Evolutionary conservation across 2,888 invertebrate species (phyloP).

Genomic region (Theristus sp.): DNA sequence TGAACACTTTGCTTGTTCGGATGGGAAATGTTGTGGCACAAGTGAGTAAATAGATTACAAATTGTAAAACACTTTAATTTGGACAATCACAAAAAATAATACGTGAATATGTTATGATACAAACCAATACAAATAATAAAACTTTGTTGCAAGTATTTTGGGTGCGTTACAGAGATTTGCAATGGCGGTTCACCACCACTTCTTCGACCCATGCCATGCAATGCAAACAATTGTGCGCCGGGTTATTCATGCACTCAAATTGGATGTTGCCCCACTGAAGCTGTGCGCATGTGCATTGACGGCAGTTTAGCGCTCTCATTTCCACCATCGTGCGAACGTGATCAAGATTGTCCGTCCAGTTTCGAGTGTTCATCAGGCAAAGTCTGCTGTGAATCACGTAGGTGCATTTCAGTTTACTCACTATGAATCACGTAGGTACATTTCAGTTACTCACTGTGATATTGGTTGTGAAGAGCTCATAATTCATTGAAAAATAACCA

Average conservation of each 20-base stretch:
- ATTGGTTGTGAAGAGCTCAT: too few relatives aligned
- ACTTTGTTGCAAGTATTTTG: not conserved
- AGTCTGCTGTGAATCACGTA: not conserved
- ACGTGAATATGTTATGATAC: too few relatives aligned
- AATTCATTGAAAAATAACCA: not conserved
- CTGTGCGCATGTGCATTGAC: not conserved
- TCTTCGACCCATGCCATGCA: not conserved
- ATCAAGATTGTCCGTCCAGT: not conserved
- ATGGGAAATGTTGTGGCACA: not conserved
- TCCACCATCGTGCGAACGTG: not conserved
- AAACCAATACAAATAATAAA: too few relatives aligned
- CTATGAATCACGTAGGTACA: not conserved
- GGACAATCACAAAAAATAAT: too few relatives aligned
- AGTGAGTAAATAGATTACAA: not conserved
- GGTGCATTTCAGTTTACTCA: not conserved
- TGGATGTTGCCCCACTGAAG: not conserved
- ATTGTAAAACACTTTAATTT: too few relatives aligned
- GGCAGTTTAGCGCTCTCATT: not conserved
- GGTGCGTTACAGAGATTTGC: not conserved
- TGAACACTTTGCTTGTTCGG: not conserved
- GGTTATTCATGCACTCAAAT: not conserved
- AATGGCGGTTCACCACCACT: not conserved
- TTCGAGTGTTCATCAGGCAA: not conserved
- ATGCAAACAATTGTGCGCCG: not conserved
- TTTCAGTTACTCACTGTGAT: not conserved